Evolutionary conservation across 1,140 invertebrate species (phyloP).

Genomic region (Zaprionus capensis): DNA sequence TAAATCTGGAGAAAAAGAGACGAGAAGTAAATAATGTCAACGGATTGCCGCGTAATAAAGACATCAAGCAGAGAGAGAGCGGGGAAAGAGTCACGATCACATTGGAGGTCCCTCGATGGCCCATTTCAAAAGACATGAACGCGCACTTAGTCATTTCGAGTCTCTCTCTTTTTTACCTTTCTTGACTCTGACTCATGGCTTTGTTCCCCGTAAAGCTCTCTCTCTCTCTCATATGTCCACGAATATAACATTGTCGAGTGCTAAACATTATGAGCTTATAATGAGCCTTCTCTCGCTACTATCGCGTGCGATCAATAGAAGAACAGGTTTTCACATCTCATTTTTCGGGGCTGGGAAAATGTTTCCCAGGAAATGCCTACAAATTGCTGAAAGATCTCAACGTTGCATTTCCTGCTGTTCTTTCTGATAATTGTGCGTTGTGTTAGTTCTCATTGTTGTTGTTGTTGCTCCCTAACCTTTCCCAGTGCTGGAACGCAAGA

Average conservation of each 20-base stretch:
- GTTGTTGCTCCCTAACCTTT: constrained; percentile 52
- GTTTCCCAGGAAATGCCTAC: constrained; percentile 20
- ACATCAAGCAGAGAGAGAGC: constrained; percentile 29
- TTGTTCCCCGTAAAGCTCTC: not conserved
- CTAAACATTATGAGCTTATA: constrained; percentile 40
- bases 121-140: constrained; percentile 77
- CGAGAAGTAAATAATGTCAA: constrained; percentile 57
- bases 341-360: constrained; percentile 6
- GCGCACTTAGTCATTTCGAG: constrained; percentile 74
- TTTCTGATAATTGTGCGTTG: constrained; percentile 33
- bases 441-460: constrained; percentile 12
- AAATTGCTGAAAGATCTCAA: constrained; percentile 12
- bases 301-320: constrained; percentile 16
- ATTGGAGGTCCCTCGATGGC: constrained; percentile 52
- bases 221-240: not conserved
- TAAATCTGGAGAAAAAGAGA: constrained; percentile 38
- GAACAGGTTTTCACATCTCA: constrained; percentile 13
- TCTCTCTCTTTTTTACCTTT: constrained; percentile 58
- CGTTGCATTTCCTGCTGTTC: constrained; percentile 37
- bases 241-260: constrained; percentile 22
- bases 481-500: constrained; percentile 18
- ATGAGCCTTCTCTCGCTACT: constrained; percentile 6
- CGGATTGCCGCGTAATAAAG: constrained; percentile 51
- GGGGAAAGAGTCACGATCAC: constrained; percentile 60
- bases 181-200: constrained; percentile 45